phyloP scores from a whole-genome alignment of 2,888 invertebrate species.

The Lymantria dispar region DNA sequence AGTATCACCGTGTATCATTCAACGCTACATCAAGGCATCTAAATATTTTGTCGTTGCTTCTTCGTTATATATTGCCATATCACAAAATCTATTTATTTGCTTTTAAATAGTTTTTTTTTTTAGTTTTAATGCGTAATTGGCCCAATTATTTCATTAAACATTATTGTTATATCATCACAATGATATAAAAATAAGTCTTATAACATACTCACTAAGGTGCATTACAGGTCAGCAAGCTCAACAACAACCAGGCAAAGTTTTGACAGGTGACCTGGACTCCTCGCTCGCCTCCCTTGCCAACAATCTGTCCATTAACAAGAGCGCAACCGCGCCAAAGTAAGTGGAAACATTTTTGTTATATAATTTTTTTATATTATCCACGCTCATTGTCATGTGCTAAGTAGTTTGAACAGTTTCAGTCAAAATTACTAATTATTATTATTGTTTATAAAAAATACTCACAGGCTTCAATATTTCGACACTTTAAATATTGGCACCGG shows the following conservation, averaged over 20 bases:
- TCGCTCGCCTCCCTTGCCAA: slow-evolving; percentile 96
- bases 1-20: not conserved
- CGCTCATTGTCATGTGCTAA: slow-evolving; percentile 40
- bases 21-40: not conserved
- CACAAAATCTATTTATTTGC: not conserved
- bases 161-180: not conserved
- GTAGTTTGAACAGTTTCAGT: slow-evolving; percentile 44
- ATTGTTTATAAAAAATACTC: not conserved
- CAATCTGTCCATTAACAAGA: slow-evolving; percentile 94
- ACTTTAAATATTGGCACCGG: not conserved
- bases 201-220: slow-evolving; percentile 16
- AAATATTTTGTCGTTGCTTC: not conserved
- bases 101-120: not conserved
- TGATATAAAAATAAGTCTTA: slow-evolving; percentile 5
- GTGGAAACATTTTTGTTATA: slow-evolving; percentile 45
- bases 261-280: slow-evolving; percentile 96
- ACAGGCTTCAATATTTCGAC: not conserved
- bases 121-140: not conserved
- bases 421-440: slow-evolving; percentile 12
- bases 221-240: slow-evolving; percentile 63
- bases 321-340: slow-evolving; percentile 87
- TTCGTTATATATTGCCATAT: not conserved
- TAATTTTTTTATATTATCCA: slow-evolving; percentile 13
- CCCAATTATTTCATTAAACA: not conserved
- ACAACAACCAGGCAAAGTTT: slow-evolving; percentile 85